phyloP scores from a whole-genome alignment of 2,888 invertebrate genomes.

The Metalampra italica region DNA sequence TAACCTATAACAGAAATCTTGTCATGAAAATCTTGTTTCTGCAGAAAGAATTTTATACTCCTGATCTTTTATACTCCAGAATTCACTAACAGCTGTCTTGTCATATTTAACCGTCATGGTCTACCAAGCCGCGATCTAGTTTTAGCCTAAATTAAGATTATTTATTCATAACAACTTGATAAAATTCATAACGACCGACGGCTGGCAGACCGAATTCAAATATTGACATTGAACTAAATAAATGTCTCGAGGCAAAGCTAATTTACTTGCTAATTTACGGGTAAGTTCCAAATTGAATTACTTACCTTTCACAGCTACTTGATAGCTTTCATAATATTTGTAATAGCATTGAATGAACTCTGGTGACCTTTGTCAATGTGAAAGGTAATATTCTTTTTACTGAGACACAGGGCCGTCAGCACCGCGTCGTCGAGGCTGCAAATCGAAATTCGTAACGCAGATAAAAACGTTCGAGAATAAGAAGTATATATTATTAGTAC shows the following conservation, averaged over 20 bases:
- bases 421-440: too few relatives aligned
- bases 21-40: too few relatives aligned
- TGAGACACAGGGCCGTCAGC: background rate
- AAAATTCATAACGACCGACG: background rate
- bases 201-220: background rate
- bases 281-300: constrained; percentile 6
- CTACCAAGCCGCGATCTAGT: too few relatives aligned
- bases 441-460: too few relatives aligned
- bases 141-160: too few relatives aligned
- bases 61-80: too few relatives aligned
- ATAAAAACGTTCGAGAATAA: too few relatives aligned
- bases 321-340: constrained; percentile 2
- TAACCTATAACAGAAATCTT: too few relatives aligned
- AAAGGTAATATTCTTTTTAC: constrained; percentile 4
- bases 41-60: too few relatives aligned
- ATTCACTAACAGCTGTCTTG: too few relatives aligned
- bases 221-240: constrained; percentile 3
- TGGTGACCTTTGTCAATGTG: constrained; percentile 1
- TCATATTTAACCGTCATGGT: too few relatives aligned
- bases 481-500: too few relatives aligned
- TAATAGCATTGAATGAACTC: constrained; percentile 9
- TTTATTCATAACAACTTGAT: background rate
- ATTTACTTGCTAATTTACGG: constrained; percentile 3
- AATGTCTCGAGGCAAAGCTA: constrained; percentile 1
- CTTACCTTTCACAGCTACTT: background rate